A percentile compares a stretch with the other conserved stretches of the same genome.
phyloP scores from a whole-genome alignment of 2,888 invertebrate genomes.

The Cephus runcator region DNA sequence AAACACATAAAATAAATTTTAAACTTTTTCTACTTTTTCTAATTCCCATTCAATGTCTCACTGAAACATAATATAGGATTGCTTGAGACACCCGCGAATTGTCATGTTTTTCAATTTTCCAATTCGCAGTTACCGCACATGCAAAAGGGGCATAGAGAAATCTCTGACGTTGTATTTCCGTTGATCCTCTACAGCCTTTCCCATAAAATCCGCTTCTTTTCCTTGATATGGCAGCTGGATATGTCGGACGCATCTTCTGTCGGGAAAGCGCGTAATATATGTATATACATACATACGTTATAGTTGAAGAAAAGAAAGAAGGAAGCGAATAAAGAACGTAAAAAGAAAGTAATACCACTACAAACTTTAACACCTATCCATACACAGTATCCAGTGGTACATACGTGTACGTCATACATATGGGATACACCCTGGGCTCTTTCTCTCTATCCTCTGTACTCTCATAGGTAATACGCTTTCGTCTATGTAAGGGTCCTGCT shows the following conservation, averaged over 20 bases:
- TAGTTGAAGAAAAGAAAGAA: background rate
- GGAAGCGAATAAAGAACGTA: background rate
- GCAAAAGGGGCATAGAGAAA: no score
- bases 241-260: background rate
- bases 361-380: slow-evolving; percentile 44
- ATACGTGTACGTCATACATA: slow-evolving; percentile 45
- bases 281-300: no score
- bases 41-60: no score
- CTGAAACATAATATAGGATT: background rate
- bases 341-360: background rate
- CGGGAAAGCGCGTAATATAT: no score
- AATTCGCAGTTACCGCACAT: background rate
- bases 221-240: background rate
- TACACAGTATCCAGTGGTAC: slow-evolving; percentile 40
- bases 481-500: no score
- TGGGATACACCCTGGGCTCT: background rate
- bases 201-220: slow-evolving; percentile 2
- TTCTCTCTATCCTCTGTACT: background rate
- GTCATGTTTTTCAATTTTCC: background rate
- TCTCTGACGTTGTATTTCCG: background rate
- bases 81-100: background rate
- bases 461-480: slow-evolving; percentile 13
- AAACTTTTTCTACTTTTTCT: no score
- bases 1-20: no score
- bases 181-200: background rate